phyloP scores from a whole-genome alignment of 2,113 vertebrate genomes.

The Glareola pratincola region DNA sequence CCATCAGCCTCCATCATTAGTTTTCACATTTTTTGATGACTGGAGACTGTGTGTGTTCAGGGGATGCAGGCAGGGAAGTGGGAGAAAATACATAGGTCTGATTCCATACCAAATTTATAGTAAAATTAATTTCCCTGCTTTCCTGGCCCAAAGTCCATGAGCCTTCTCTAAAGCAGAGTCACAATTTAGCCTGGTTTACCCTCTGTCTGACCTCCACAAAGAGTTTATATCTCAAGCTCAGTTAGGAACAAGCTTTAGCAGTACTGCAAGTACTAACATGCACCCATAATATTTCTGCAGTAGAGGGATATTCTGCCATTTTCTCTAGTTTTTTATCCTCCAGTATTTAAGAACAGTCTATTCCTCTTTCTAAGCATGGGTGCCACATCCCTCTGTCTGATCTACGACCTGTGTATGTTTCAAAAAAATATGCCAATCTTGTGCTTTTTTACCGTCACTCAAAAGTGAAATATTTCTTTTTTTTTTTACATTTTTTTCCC shows the following conservation, averaged over 20 bases:
- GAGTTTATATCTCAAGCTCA: neutral
- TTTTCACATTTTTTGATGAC: neutral
- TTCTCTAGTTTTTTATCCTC: neutral
- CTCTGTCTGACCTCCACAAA: neutral
- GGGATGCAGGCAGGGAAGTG: neutral
- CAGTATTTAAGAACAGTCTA: neutral
- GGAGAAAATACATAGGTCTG: neutral
- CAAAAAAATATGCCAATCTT: neutral
- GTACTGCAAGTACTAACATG: neutral
- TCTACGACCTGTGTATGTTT: neutral
- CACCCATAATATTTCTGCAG: neutral
- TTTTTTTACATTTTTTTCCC: neutral
- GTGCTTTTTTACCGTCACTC: neutral
- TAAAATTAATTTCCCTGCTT: neutral
- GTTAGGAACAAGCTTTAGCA: neutral
- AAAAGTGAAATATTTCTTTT: conserved; percentile 14
- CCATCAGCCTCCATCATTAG: neutral
- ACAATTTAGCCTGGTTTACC: neutral
- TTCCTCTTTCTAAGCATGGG: neutral
- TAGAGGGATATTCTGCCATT: neutral
- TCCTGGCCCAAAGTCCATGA: neutral
- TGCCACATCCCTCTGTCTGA: neutral
- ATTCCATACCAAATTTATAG: neutral
- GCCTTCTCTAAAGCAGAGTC: neutral
- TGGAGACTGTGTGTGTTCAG: neutral